These are phyloP conservation scores for Puntigrus tetrazona DNA, from an alignment of 2,113 vertebrate genomes.

Conservation along the genomic window DNA sequence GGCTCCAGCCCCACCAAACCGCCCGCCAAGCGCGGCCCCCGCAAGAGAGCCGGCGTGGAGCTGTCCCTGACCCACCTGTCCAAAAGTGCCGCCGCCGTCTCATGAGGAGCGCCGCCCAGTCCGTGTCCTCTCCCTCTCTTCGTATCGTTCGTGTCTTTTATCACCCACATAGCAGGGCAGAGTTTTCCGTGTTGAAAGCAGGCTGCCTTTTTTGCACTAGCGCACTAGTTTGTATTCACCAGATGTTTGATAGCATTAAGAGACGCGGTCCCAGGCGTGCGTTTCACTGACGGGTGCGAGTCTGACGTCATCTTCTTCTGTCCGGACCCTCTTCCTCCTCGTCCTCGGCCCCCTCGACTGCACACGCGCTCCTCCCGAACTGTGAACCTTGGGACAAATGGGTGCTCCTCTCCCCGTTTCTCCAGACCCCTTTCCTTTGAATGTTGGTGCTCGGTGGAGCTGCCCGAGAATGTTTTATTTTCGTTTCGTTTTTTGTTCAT, in stretches of 20 bases:
- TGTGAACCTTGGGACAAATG: constrained; percentile 70
- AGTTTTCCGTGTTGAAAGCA: constrained; percentile 84
- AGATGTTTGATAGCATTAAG: constrained; percentile 86
- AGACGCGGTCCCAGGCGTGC: constrained; percentile 66
- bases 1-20: constrained; percentile 81
- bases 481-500: background rate
- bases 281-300: constrained; percentile 62
- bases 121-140: constrained; percentile 26
- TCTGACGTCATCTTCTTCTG: background rate
- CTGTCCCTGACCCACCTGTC: constrained; percentile 87
- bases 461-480: constrained; percentile 10
- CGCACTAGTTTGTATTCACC: constrained; percentile 81
- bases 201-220: constrained; percentile 99
- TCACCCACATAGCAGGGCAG: constrained; percentile 88
- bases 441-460: constrained; percentile 52
- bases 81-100: constrained; percentile 85
- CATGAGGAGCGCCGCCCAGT: constrained; percentile 77
- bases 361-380: constrained; percentile 60
- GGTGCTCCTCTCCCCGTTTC: constrained; percentile 67
- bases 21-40: constrained; percentile 90
- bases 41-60: constrained; percentile 90
- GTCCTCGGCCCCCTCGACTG: constrained; percentile 59
- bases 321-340: constrained; percentile 59
- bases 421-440: constrained; percentile 59
- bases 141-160: constrained; percentile 46